These are phyloP conservation scores for Erpobdella octoculata DNA, from an alignment of 2,888 invertebrate species.

Conservation along the genomic window DNA sequence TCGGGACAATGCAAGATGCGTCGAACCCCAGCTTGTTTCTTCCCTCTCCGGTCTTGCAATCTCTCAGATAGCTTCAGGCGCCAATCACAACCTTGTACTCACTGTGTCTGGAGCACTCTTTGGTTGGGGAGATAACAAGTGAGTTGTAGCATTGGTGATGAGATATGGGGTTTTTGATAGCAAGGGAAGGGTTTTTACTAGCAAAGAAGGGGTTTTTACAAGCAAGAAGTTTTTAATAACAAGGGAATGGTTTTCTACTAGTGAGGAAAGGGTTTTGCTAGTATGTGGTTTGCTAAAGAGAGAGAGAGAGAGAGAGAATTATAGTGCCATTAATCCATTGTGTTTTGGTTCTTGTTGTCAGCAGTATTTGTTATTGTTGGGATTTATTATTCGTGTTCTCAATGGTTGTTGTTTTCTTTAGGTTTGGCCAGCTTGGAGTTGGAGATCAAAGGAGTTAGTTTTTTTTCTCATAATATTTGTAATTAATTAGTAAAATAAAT, in stretches of 20 bases:
- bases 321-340: constrained; percentile 39
- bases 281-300: no score
- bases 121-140: constrained; percentile 52
- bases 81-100: constrained; percentile 47
- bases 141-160: no score
- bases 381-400: neutral
- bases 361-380: neutral
- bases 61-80: constrained; percentile 47
- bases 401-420: constrained; percentile 11
- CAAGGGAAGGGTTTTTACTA: no score
- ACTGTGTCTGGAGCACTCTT: constrained; percentile 52
- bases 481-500: neutral
- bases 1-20: constrained; percentile 35
- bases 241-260: no score
- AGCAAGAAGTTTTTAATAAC: no score
- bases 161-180: no score
- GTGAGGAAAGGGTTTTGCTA: no score
- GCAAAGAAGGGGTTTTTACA: no score
- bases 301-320: no score
- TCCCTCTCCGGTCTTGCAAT: constrained; percentile 46
- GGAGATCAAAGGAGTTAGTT: constrained; percentile 31
- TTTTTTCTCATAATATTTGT: neutral
- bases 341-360: neutral
- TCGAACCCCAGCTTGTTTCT: neutral
- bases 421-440: constrained; percentile 36